Evolutionary conservation across 1,140 invertebrate species (phyloP).

Genomic region (Heliconius congener): DNA sequence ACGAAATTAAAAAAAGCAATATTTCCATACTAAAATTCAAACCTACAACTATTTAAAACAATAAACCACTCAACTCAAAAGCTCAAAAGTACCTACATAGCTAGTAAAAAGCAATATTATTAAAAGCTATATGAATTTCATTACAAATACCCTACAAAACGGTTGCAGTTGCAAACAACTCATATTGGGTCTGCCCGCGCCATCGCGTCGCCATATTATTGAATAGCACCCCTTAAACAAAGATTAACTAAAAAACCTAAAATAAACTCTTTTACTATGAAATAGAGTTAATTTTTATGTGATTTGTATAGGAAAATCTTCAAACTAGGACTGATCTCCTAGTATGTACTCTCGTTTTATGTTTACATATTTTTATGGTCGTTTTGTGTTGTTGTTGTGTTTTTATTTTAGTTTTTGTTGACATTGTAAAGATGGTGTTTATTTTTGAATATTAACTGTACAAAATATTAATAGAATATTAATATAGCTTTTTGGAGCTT

Average conservation of each 20-base stretch:
- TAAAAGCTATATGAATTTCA: slow-evolving; percentile 28
- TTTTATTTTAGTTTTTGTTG: slow-evolving; percentile 13
- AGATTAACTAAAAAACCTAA: neutral
- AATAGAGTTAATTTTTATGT: slow-evolving; percentile 17
- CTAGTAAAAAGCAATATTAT: slow-evolving; percentile 2
- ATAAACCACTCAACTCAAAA: neutral
- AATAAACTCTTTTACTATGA: neutral
- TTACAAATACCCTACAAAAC: slow-evolving; percentile 34
- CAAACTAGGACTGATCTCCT: slow-evolving; percentile 29
- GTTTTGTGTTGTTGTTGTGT: slow-evolving; percentile 14
- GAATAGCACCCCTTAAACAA: slow-evolving; percentile 38
- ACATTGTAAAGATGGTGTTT: neutral
- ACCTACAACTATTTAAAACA: too few relatives aligned
- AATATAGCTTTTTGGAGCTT: too few relatives aligned
- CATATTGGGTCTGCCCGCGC: slow-evolving; percentile 44
- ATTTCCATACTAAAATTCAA: too few relatives aligned
- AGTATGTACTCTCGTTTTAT: slow-evolving; percentile 28
- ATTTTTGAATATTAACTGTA: neutral
- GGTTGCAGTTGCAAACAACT: slow-evolving; percentile 41
- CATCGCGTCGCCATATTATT: slow-evolving; percentile 48
- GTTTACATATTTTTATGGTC: slow-evolving; percentile 33
- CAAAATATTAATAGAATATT: too few relatives aligned
- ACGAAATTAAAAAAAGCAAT: too few relatives aligned
- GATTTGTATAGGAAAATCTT: slow-evolving; percentile 6
- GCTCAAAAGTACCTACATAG: neutral